phyloP scores from a whole-genome alignment of 2,888 invertebrate species.

The Heteromurus nitidus region DNA sequence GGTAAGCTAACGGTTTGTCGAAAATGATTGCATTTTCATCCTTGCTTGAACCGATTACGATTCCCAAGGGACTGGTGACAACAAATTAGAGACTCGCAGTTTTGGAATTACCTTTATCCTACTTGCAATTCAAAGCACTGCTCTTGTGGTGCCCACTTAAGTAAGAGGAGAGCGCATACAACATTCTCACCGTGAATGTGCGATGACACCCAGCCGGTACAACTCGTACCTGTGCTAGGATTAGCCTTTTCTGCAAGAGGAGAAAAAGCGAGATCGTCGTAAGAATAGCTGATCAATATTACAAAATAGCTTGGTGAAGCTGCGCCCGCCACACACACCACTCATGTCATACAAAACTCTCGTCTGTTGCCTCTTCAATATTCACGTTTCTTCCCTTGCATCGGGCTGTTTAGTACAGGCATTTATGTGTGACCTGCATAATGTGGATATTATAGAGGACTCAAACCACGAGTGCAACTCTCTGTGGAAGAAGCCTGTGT shows the following conservation, averaged over 20 bases:
- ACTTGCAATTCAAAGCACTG: slow-evolving; percentile 13
- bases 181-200: too few species aligned
- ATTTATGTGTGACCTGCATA: slow-evolving; percentile 48
- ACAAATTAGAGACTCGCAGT: slow-evolving; percentile 54
- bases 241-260: too few species aligned
- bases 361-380: too few species aligned
- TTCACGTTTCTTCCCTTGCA: neutral
- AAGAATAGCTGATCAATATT: slow-evolving; percentile 12
- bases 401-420: neutral
- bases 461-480: slow-evolving; percentile 24
- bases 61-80: slow-evolving; percentile 47
- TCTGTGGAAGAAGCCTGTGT: too few species aligned
- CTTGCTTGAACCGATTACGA: slow-evolving; percentile 56
- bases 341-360: too few species aligned
- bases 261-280: too few species aligned
- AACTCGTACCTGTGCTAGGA: too few species aligned
- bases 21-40: slow-evolving; percentile 37
- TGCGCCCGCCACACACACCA: neutral
- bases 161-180: too few species aligned
- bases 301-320: neutral
- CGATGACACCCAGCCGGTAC: too few species aligned
- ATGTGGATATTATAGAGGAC: slow-evolving; percentile 44
- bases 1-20: slow-evolving; percentile 11
- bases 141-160: slow-evolving; percentile 11
- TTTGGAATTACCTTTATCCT: slow-evolving; percentile 41